phyloP scores from a whole-genome alignment of 2,113 vertebrate genomes.

The Ondatra zibethicus region DNA sequence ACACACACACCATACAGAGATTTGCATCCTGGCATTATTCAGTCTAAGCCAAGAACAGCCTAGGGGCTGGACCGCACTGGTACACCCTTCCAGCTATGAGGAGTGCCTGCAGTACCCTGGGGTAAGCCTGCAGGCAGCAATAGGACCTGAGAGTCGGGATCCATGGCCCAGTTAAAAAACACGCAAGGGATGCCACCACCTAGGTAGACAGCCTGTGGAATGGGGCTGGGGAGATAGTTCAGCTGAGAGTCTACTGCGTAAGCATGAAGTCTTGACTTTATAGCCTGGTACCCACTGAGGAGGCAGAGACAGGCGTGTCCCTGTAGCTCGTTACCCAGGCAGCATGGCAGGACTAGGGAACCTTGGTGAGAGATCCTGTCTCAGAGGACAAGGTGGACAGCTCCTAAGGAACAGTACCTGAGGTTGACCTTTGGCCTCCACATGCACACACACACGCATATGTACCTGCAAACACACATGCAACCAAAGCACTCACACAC shows the following conservation, averaged over 20 bases:
- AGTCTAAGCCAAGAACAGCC: neutral
- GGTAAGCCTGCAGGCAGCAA: neutral
- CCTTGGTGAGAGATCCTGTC: neutral
- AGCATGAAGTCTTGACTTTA: neutral
- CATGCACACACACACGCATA: neutral
- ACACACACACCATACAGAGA: no score
- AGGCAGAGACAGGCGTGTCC: neutral
- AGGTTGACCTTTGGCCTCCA: neutral
- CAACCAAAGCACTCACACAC: neutral
- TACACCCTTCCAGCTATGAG: neutral
- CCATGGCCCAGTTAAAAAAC: neutral
- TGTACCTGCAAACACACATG: neutral
- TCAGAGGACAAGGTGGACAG: neutral
- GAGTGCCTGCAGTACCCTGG: neutral
- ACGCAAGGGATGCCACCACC: rapidly evolving
- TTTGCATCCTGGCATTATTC: rapidly evolving
- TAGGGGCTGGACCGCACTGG: rapidly evolving
- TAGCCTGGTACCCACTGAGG: neutral
- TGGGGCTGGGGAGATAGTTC: neutral
- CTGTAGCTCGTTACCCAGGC: neutral
- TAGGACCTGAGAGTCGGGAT: rapidly evolving
- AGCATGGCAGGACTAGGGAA: neutral
- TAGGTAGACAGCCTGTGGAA: neutral
- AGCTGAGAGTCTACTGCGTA: neutral
- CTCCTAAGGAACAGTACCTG: neutral